phyloP scores from a whole-genome alignment of 2,888 invertebrate genomes.

The Drosophila hamatofila region DNA sequence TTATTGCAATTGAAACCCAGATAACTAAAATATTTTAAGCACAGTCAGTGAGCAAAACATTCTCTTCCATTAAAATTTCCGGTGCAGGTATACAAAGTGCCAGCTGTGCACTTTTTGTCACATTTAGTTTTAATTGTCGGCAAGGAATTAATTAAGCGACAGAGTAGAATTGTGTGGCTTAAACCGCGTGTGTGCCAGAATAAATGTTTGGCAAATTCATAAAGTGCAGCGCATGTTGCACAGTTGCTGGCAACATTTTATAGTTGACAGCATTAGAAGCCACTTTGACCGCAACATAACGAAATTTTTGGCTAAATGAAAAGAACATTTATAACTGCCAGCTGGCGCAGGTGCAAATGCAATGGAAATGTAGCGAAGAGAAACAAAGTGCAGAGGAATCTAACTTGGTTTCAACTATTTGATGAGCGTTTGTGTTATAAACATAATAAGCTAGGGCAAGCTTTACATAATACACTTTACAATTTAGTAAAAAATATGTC shows the following conservation, averaged over 20 bases:
- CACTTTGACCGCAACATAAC: conserved; percentile 29
- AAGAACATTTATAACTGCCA: conserved; percentile 31
- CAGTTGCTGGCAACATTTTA: conserved; percentile 24
- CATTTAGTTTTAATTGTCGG: conserved; percentile 44
- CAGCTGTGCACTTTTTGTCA: conserved; percentile 49
- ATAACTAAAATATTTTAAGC: too few species aligned
- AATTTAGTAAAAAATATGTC: neutral
- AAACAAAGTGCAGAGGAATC: neutral
- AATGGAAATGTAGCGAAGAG: neutral
- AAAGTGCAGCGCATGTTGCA: conserved; percentile 63
- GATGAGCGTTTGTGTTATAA: too few species aligned
- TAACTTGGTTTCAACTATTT: neutral
- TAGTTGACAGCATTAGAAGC: conserved; percentile 20
- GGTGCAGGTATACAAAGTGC: conserved; percentile 16
- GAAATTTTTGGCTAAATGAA: conserved; percentile 31
- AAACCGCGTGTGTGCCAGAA: conserved; percentile 33
- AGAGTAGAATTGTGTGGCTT: conserved; percentile 11
- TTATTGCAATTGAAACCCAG: too few species aligned
- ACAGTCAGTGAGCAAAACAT: too few species aligned
- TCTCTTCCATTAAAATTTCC: neutral
- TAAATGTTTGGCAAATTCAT: conserved; percentile 60
- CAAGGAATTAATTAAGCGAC: conserved; percentile 42
- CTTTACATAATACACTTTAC: too few species aligned
- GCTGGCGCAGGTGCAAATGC: conserved; percentile 5
- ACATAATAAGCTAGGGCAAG: too few species aligned